A percentile compares a stretch with the other conserved stretches of the same genome.
phyloP scores from a whole-genome alignment of 2,888 invertebrate species.

The Neoaliturus tenellus region DNA sequence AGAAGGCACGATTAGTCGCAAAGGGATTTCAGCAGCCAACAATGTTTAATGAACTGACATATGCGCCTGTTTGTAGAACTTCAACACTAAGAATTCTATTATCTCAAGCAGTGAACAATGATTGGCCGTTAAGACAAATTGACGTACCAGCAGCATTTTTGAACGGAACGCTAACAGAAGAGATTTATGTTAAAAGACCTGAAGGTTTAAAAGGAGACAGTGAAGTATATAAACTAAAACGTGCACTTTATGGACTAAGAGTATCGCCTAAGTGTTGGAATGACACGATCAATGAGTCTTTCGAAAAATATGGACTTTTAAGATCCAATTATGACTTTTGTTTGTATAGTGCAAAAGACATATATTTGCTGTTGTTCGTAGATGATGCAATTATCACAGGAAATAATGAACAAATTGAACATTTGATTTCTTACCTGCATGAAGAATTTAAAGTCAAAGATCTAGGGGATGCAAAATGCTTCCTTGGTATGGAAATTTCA shows the following conservation, averaged over 20 bases:
- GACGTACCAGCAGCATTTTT: conserved; percentile 59
- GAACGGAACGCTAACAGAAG: conserved; percentile 51
- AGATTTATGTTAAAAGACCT: conserved; percentile 53
- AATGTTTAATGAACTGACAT: neutral
- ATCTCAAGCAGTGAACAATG: conserved; percentile 48
- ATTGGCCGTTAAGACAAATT: conserved; percentile 39
- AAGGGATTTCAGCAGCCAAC: conserved; percentile 57
- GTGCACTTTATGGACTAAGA: conserved; percentile 55
- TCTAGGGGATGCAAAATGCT: conserved; percentile 39
- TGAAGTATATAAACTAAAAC: conserved; percentile 38
- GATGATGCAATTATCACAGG: conserved; percentile 56
- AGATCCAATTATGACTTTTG: conserved; percentile 55
- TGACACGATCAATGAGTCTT: conserved; percentile 39
- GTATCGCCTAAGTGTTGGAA: conserved; percentile 57
- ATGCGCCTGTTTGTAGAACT: conserved; percentile 40
- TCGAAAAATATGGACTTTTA: conserved; percentile 37
- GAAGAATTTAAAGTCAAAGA: conserved; percentile 54
- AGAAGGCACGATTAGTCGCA: conserved; percentile 60
- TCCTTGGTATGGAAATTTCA: conserved; percentile 50
- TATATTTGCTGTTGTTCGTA: conserved; percentile 50
- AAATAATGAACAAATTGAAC: neutral
- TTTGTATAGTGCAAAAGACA: conserved; percentile 29
- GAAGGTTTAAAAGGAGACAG: conserved; percentile 32
- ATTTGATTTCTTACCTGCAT: conserved; percentile 40
- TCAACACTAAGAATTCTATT: conserved; percentile 51